Evolutionary conservation across 64 coral and sea anemone species (phyloP), one percentile per base, ranked within the genome.

Genomic region (Porites lutea): DNA sequence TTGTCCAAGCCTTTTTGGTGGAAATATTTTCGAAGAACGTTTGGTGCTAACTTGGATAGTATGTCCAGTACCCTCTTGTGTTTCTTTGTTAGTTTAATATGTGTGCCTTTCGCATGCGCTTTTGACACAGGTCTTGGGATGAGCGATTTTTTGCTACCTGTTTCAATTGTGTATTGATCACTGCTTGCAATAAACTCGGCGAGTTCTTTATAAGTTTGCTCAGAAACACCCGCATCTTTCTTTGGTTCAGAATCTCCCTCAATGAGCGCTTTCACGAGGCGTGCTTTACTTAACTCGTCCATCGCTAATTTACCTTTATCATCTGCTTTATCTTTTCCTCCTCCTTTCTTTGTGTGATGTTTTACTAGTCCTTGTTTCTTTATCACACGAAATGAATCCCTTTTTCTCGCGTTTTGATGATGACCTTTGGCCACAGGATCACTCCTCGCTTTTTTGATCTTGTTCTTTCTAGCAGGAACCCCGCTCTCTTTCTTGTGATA

Each of bases 1-100:
- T 69, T 84, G 47, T 84, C 81, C 44, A 84, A 68, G 13, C 81
- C 81, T 84, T 84, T 84, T n/a, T 48, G 47, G 48, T 84, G 81
- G 61, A 84, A 84, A 13, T 68, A 84, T 84, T 84, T 84, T 52
- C 62, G 44, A 7, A 84, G 18, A 13, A 69, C 81, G 20, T 68
- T 65, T 84, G 45, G 81, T 12, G 61, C 59, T 63, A 84, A 52
- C 63, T 84, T 84, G 19, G 81, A 16, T 8, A 84, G 81, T 50
- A 84, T 54, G 48, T 45, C 16, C 2, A 84, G 59, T 4, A 84
- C 18, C 2, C 62, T 61, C 63, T 84, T 68, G 9, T 84, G 81
- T 12, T 37, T 84, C 18, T 84, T 84, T 14, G 81, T 84, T 48
- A 84, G 52, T n/a, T 68, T 69, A n/a, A 48, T 68, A n/a, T 48